Evolutionary conservation across 2,888 invertebrate species (phyloP).

Genomic region (Synanthedon tipuliformis): DNA sequence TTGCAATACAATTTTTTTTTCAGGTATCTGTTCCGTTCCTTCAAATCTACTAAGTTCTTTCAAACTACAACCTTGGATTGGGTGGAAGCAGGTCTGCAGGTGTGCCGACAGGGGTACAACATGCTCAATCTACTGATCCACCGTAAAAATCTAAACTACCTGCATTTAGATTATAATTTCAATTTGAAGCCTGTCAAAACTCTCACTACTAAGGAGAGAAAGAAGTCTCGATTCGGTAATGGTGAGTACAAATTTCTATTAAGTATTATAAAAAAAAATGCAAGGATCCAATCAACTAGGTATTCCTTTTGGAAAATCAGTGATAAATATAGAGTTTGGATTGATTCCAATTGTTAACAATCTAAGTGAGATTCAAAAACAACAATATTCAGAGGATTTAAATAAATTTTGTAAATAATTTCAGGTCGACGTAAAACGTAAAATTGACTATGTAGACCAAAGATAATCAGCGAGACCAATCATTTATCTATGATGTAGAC

Average conservation of each 20-base stretch:
- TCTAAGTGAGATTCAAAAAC: no score
- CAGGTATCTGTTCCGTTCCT: slow-evolving; percentile 95
- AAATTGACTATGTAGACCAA: neutral
- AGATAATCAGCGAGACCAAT: no score
- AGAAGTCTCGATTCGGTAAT: slow-evolving; percentile 97
- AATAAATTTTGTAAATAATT: no score
- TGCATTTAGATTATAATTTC: slow-evolving; percentile 99
- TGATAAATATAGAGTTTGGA: no score
- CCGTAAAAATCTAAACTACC: slow-evolving; percentile 98
- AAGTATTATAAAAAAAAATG: no score
- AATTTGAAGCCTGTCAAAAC: slow-evolving; percentile 99
- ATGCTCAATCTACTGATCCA: slow-evolving; percentile 99
- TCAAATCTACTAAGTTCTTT: slow-evolving; percentile 99
- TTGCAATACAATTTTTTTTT: slow-evolving; percentile 2
- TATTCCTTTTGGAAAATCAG: no score
- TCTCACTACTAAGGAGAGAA: slow-evolving; percentile 98
- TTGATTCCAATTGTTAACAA: no score
- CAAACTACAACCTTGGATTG: slow-evolving; percentile 99
- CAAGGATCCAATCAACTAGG: no score
- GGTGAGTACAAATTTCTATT: slow-evolving; percentile 60
- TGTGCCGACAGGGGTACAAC: slow-evolving; percentile 99
- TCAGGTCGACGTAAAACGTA: neutral
- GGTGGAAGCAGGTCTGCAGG: slow-evolving; percentile 99
- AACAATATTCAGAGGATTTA: no score
- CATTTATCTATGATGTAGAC: no score